phyloP scores from a whole-genome alignment of 1,140 invertebrate genomes.

The Diprion similis region DNA sequence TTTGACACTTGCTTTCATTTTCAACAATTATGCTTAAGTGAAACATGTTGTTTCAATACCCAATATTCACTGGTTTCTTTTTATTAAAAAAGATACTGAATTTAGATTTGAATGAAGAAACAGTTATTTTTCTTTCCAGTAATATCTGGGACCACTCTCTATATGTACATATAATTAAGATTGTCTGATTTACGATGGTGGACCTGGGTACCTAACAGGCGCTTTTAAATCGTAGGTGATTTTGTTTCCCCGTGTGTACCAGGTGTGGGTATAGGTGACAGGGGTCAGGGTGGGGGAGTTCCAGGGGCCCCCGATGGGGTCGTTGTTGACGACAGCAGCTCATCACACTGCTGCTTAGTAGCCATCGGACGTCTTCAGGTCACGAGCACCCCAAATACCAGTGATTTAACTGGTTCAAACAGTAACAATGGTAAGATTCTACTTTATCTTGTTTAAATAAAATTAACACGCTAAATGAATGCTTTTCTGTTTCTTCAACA shows the following conservation, averaged over 20 bases:
- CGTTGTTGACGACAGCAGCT: slow-evolving; percentile 75
- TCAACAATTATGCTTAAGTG: no score
- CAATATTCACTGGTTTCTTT: no score
- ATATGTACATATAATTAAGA: no score
- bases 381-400: slow-evolving; percentile 92
- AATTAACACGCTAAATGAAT: not conserved
- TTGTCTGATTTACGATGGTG: not conserved
- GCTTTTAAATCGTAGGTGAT: slow-evolving; percentile 58
- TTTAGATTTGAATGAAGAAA: no score
- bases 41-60: no score
- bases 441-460: not conserved
- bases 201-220: not conserved
- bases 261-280: slow-evolving; percentile 59
- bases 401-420: slow-evolving; percentile 85
- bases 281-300: slow-evolving; percentile 62
- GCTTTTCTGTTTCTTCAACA: no score
- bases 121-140: no score
- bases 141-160: no score
- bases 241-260: slow-evolving; percentile 60
- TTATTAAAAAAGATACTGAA: no score
- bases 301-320: slow-evolving; percentile 78
- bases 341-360: slow-evolving; percentile 94
- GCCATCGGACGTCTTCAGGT: slow-evolving; percentile 97
- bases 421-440: slow-evolving; percentile 68
- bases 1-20: no score